phyloP scores from a whole-genome alignment of 2,888 invertebrate genomes.

The Eulithis prunata region DNA sequence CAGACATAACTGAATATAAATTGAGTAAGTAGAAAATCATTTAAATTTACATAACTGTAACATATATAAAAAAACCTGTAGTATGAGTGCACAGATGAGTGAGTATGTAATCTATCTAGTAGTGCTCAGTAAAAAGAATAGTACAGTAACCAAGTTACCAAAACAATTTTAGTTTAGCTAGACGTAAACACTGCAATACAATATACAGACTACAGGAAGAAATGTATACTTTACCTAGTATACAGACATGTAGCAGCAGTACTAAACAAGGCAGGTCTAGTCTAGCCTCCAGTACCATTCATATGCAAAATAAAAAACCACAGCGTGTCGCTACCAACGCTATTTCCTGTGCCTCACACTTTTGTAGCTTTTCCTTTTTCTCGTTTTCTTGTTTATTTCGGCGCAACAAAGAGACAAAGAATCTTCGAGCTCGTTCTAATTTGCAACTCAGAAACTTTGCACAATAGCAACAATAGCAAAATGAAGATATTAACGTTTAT shows the following conservation, averaged over 20 bases:
- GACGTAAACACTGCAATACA: background rate
- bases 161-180: too few relatives aligned
- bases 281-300: slow-evolving; percentile 38
- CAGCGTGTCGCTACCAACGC: slow-evolving; percentile 37
- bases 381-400: slow-evolving; percentile 27
- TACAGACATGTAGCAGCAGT: slow-evolving; percentile 15
- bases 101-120: too few relatives aligned
- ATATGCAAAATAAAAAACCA: slow-evolving; percentile 41
- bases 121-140: too few relatives aligned
- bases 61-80: too few relatives aligned
- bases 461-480: slow-evolving; percentile 17
- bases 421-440: slow-evolving; percentile 14
- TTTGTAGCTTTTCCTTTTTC: slow-evolving; percentile 39
- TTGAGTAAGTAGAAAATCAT: too few relatives aligned
- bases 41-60: too few relatives aligned
- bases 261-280: slow-evolving; percentile 27
- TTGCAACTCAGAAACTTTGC: slow-evolving; percentile 13
- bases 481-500: background rate
- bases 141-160: too few relatives aligned
- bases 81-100: too few relatives aligned
- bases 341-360: slow-evolving; percentile 46
- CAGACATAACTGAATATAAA: too few relatives aligned
- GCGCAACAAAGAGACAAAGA: slow-evolving; percentile 29
- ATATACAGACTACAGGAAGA: slow-evolving; percentile 9
- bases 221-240: background rate